phyloP scores from a whole-genome alignment of 2,888 invertebrate genomes.

The Luperina nickerlii region DNA sequence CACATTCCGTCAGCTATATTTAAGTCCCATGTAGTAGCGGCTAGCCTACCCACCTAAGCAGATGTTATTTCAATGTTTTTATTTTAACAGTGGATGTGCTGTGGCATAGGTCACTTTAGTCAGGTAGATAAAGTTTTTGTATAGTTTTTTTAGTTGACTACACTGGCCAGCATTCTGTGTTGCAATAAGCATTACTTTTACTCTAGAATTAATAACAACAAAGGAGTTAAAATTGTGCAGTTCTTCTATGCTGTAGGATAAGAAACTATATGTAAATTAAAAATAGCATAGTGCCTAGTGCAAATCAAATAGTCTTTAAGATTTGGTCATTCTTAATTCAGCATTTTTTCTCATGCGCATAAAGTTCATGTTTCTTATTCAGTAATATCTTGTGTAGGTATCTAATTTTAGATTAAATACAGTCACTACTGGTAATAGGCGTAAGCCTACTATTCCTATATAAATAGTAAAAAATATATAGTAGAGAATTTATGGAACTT shows the following conservation, averaged over 20 bases:
- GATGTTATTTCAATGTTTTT: neutral
- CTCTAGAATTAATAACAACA: neutral
- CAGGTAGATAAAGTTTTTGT: neutral
- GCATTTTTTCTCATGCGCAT: neutral
- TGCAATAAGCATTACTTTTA: neutral
- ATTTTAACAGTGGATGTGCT: neutral
- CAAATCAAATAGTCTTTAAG: neutral
- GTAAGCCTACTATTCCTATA: neutral
- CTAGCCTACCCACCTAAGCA: neutral
- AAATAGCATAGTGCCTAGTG: neutral
- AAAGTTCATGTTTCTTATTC: neutral
- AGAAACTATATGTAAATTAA: neutral
- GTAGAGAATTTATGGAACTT: slow-evolving; percentile 22
- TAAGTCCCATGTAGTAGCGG: neutral
- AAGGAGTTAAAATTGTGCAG: neutral
- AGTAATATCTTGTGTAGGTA: neutral
- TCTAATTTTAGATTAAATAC: neutral
- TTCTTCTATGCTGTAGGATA: neutral
- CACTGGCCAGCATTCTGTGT: neutral
- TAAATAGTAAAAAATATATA: neutral
- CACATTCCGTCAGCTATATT: neutral
- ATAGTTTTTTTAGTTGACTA: neutral
- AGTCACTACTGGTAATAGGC: neutral
- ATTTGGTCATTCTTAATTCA: slow-evolving; percentile 12
- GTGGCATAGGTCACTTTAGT: neutral